phyloP scores from a whole-genome alignment of 2,113 vertebrate genomes.

The Turdus rufiventris region DNA sequence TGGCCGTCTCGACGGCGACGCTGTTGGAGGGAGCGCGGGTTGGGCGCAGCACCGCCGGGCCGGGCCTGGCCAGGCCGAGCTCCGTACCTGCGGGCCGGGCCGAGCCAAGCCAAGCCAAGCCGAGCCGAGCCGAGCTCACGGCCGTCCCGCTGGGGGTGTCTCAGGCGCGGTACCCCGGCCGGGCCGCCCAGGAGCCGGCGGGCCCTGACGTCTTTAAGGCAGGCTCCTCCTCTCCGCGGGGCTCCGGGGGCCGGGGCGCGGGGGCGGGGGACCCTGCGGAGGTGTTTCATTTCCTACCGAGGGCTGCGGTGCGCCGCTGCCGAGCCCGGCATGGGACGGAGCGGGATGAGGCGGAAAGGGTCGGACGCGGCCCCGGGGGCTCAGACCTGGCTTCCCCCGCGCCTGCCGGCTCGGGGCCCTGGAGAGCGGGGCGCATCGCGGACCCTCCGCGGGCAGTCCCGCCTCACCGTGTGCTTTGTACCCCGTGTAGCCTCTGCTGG shows the following conservation, averaged over 20 bases:
- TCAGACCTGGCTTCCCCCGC: rapidly evolving
- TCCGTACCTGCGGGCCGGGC: too few species aligned
- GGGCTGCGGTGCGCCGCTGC: not conserved
- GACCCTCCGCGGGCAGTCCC: not conserved
- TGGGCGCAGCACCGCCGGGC: not conserved
- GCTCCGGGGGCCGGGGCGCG: not conserved
- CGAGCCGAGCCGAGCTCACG: not conserved
- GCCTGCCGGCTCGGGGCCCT: not conserved
- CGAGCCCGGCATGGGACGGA: not conserved
- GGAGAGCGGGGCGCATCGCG: not conserved
- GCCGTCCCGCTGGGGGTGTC: not conserved
- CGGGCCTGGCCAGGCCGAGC: not conserved
- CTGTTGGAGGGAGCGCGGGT: not conserved
- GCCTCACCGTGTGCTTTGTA: slow-evolving; percentile 16
- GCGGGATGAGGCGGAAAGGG: not conserved
- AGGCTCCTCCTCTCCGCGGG: slow-evolving; percentile 60
- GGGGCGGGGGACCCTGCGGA: not conserved
- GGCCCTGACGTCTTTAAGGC: slow-evolving; percentile 47
- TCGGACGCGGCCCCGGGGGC: not conserved
- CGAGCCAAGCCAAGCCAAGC: not conserved
- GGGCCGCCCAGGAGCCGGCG: not conserved
- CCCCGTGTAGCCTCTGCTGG: slow-evolving; percentile 81
- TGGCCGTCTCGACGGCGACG: not conserved
- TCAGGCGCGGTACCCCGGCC: not conserved
- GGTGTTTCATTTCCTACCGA: slow-evolving; percentile 63